Base-by-base conservation (phyloP, 2,113 vertebrate species). In the Numida meleagris region DNA sequence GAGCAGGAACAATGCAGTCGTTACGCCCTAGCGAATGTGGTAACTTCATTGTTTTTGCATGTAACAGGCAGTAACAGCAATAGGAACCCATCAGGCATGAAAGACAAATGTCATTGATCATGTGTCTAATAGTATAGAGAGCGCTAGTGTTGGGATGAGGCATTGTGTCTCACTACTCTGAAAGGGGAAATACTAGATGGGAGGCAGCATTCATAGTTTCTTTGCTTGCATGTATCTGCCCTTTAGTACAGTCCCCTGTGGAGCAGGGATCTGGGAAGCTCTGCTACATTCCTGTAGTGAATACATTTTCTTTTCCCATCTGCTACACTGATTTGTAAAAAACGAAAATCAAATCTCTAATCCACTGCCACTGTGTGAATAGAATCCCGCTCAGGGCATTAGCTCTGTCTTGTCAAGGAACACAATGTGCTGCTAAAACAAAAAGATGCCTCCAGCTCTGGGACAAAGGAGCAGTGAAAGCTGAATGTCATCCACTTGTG, bases 271-370 rank as follows among this genome's bases (percentile, higher is more conserved):
- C 68, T 70, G 71, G 82, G 57, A 89, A 78, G 40, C 16, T 59
- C 57, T 89, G 65, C 59, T 80, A 29, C 29, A 68, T 19, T 34
- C 38, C 81, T 42, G 58, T 42, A 65, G 73, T 75, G 81, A 34
- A 16, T n/a, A 76, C 58, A 23, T 76, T 92, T 88, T 82, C 82
- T 88, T 88, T 61, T 88, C 72, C 57, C 82, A 96, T 96, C 95
- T 97, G 87, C 77, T 94, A 29, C 34, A 74, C 70, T 36, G 77
- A 91, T 90, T 92, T 75, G 73, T 82, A 74, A 66, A 86, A 94
- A 96, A 90, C 24, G 76, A 85, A 87, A 93, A 94, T 77, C 66
- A 88, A 75, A 87, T 88, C 74, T 92, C 70, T 94, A 89, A 95
- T 81, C 80, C 88, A 66, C 57, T 67, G 72, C 53, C 78, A 51